phyloP scores from a whole-genome alignment of 1,140 invertebrate species.

The Eupristina koningsbergeri region DNA sequence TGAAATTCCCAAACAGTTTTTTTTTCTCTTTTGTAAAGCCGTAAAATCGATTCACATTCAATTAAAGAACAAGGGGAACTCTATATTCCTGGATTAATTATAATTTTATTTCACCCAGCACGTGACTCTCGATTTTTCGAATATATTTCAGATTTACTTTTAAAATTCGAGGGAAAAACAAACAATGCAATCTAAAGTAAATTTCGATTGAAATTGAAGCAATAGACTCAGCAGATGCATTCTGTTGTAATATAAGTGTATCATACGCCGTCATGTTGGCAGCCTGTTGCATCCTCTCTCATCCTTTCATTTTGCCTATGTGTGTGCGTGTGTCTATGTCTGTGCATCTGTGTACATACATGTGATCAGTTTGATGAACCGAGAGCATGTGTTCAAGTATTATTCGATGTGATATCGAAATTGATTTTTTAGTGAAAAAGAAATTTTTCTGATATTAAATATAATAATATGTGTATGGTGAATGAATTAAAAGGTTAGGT shows the following conservation, averaged over 20 bases:
- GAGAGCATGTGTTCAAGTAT: background rate
- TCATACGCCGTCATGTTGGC: conserved; percentile 50
- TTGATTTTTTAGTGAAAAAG: background rate
- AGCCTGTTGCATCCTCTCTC: conserved; percentile 67
- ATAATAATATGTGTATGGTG: too few relatives aligned
- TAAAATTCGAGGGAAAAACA: background rate
- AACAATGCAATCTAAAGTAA: background rate
- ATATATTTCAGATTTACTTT: background rate
- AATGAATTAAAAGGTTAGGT: too few relatives aligned
- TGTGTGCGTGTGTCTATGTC: conserved; percentile 51
- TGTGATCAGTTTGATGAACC: conserved; percentile 26
- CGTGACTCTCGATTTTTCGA: background rate
- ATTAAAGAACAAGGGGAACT: background rate
- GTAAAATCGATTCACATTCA: background rate
- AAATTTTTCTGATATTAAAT: too few relatives aligned
- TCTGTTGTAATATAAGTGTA: conserved; percentile 63
- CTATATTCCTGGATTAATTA: too few relatives aligned
- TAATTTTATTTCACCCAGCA: too few relatives aligned
- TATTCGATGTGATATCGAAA: background rate
- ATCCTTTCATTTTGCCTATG: too few relatives aligned
- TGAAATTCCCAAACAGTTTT: background rate
- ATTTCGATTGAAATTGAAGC: background rate
- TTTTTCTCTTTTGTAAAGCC: background rate
- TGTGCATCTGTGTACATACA: conserved; percentile 30
- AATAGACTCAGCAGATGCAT: conserved; percentile 47